Conservation (phyloP, 2,113 vertebrate species). For the Dinomys branickii region DNA sequence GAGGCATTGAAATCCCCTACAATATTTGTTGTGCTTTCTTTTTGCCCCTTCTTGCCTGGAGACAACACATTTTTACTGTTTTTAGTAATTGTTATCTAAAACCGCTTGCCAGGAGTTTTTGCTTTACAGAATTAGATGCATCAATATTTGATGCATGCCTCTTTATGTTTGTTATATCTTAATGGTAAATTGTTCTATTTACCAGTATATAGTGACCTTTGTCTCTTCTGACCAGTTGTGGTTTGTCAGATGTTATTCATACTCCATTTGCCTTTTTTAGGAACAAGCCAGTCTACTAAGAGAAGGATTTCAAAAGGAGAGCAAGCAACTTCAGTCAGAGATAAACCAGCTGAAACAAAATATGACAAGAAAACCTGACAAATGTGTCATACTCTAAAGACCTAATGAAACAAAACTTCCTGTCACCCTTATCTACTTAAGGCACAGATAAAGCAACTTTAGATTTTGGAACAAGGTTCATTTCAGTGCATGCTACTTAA, state of each 20-base stretch:
- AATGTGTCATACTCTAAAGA: neutral
- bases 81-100: too few species aligned
- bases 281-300: neutral
- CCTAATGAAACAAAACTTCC: neutral
- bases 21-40: neutral
- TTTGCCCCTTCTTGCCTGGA: neutral
- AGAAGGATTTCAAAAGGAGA: neutral
- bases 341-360: neutral
- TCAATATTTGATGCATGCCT: neutral
- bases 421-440: neutral
- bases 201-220: neutral
- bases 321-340: neutral
- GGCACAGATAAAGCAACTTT: neutral
- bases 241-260: neutral
- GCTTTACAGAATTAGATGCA: neutral
- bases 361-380: accelerated
- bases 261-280: neutral
- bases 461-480: neutral
- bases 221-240: neutral
- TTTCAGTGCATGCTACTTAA: neutral
- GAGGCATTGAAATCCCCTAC: neutral
- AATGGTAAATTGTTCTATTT: neutral
- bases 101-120: neutral
- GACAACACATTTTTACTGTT: too few species aligned
- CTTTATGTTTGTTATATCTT: neutral